Evolutionary conservation across 2,888 invertebrate genomes (phyloP).

Genomic region (Linyphia triangularis): DNA sequence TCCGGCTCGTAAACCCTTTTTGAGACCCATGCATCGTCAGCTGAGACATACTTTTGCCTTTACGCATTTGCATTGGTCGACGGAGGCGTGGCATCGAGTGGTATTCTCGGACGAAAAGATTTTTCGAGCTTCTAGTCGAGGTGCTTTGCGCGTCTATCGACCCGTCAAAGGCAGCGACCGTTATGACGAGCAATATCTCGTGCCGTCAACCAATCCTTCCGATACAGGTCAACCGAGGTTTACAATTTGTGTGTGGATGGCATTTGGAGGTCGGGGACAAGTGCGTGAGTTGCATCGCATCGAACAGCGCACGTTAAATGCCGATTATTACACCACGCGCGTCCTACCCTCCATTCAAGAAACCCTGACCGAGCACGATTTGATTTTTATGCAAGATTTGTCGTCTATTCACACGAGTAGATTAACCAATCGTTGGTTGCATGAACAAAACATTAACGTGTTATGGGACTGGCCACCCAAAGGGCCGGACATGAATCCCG

Average conservation of each 20-base stretch:
- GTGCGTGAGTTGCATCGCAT: conserved; percentile 10
- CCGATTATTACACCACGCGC: background rate
- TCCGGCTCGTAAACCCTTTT: conserved; percentile 26
- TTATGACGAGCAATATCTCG: conserved; percentile 21
- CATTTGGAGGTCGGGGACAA: background rate
- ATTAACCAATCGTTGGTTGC: background rate
- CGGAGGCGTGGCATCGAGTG: background rate
- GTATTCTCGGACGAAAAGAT: conserved; percentile 54
- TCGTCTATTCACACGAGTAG: conserved; percentile 40
- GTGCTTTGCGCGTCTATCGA: conserved; percentile 10
- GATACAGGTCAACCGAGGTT: background rate
- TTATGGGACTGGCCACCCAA: conserved; percentile 30
- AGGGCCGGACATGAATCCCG: conserved; percentile 52
- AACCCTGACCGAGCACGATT: background rate
- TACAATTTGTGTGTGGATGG: conserved; percentile 24
- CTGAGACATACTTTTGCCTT: background rate
- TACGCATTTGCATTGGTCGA: background rate
- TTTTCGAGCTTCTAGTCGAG: conserved; percentile 1
- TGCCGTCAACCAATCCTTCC: background rate
- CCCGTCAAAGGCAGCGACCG: background rate
- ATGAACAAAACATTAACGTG: background rate
- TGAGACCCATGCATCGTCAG: background rate
- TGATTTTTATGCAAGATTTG: conserved; percentile 41
- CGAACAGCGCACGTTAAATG: background rate
- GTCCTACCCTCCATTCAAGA: background rate